A percentile compares a stretch with the other conserved stretches of the same genome.
Conservation (phyloP, 92 coral and sea anemone species). For the Hydrozoanthus gracilis region DNA sequence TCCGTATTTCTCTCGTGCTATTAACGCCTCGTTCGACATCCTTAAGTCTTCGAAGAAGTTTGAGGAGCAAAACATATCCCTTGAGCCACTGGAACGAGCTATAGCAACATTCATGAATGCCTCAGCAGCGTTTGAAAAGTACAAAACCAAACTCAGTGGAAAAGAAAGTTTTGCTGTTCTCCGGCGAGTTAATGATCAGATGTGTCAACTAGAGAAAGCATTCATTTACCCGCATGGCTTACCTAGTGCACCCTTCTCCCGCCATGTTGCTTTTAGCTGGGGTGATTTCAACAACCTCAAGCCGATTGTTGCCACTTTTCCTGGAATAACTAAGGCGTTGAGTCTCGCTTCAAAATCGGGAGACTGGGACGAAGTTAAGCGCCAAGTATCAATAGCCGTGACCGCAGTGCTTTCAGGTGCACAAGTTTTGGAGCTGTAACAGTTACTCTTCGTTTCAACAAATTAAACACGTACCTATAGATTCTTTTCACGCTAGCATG, state of each 20-base stretch:
- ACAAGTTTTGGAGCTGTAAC: conserved; percentile 27
- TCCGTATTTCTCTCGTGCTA: conserved; percentile 66
- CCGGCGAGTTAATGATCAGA: conserved; percentile 89
- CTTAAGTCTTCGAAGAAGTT: conserved; percentile 62
- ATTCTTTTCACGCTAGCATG: too few species aligned
- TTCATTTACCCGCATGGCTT: conserved; percentile 85
- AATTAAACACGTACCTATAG: too few species aligned
- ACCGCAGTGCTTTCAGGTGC: conserved; percentile 63
- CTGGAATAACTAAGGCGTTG: conserved; percentile 85
- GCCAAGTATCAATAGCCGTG: conserved; percentile 80
- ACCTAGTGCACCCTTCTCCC: conserved; percentile 76
- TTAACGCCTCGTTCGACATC: conserved; percentile 65
- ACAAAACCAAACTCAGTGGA: conserved; percentile 24
- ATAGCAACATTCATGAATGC: conserved; percentile 60
- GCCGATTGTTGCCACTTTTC: conserved; percentile 72
- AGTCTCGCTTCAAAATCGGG: conserved; percentile 65
- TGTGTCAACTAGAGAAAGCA: conserved; percentile 84
- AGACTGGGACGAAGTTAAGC: conserved; percentile 80
- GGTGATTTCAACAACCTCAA: conserved; percentile 75
- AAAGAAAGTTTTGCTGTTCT: conserved; percentile 54
- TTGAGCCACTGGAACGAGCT: conserved; percentile 67
- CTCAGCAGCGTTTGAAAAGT: conserved; percentile 65
- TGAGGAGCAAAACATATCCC: conserved; percentile 52
- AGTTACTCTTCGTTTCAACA: too few species aligned
- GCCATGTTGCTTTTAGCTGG: conserved; percentile 88